A percentile compares a stretch with the other conserved stretches of the same genome.
Evolutionary conservation across 1,140 invertebrate species (phyloP).

Genomic region (Daktulosphaira vitifoliae): DNA sequence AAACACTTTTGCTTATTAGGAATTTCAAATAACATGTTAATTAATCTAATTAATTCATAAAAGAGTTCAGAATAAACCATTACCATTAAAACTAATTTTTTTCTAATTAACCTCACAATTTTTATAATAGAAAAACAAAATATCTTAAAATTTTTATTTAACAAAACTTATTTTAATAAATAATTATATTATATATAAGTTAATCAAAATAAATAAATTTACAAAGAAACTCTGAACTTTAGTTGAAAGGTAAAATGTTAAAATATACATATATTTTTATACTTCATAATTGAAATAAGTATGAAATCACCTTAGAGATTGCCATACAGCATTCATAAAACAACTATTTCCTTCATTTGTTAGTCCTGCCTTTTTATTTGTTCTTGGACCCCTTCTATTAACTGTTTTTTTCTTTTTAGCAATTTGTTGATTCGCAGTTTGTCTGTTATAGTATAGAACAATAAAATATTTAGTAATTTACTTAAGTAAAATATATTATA

Average conservation of each 20-base stretch:
- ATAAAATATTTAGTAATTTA: no score
- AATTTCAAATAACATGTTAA: no score
- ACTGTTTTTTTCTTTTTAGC: constrained; percentile 14
- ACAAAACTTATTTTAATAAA: not conserved
- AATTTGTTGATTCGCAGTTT: no score
- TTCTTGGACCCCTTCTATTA: constrained; percentile 20
- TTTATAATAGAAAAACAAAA: not conserved
- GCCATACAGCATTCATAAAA: constrained; percentile 82
- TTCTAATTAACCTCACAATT: not conserved
- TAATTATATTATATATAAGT: no score
- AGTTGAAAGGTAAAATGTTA: not conserved
- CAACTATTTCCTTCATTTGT: constrained; percentile 80
- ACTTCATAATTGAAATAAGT: not conserved
- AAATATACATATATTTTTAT: not conserved
- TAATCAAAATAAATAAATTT: not conserved
- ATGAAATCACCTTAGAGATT: constrained; percentile 68
- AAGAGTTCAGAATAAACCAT: no score
- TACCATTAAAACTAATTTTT: no score
- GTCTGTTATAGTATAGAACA: no score
- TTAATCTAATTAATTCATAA: no score
- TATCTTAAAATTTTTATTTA: not conserved
- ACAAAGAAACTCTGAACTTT: no score
- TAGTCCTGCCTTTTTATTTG: constrained; percentile 62
- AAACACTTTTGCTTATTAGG: no score
- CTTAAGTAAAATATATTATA: no score